These are phyloP conservation scores for Trachymyrmex septentrionalis DNA, from an alignment of 1,140 invertebrate species.

Conservation along the genomic window DNA sequence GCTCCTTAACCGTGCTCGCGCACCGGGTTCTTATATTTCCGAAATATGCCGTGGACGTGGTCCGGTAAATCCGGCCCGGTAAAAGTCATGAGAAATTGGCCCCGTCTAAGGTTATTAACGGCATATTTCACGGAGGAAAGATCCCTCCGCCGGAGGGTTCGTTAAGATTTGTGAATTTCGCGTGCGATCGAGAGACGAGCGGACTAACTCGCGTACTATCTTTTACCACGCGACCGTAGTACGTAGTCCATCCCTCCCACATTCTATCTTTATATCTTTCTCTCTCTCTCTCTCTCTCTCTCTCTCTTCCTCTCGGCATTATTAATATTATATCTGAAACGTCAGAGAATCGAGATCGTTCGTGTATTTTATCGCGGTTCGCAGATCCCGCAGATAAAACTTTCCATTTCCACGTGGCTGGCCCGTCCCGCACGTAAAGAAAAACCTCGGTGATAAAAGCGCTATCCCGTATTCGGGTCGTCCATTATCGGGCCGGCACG, in stretches of 20 bases:
- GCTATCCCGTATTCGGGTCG: conserved; percentile 69
- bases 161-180: conserved; percentile 57
- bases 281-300: neutral
- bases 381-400: conserved; percentile 70
- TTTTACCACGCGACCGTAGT: conserved; percentile 24
- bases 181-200: conserved; percentile 35
- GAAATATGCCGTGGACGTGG: conserved; percentile 75
- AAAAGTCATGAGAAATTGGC: conserved; percentile 68
- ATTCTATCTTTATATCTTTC: neutral
- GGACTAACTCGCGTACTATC: conserved; percentile 28
- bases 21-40: conserved; percentile 74
- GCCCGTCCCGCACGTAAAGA: conserved; percentile 60
- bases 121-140: conserved; percentile 47
- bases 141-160: conserved; percentile 13
- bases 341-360: neutral
- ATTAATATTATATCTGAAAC: conserved; percentile 49
- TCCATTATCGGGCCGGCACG: conserved; percentile 69
- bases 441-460: conserved; percentile 70
- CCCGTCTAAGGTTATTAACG: conserved; percentile 54
- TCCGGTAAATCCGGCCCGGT: conserved; percentile 61
- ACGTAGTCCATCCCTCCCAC: neutral
- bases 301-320: neutral
- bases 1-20: conserved; percentile 73
- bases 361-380: conserved; percentile 53
- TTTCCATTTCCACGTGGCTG: conserved; percentile 71